These are phyloP conservation scores for Vulpes vulpes DNA, from an alignment of 2,113 vertebrate genomes.

Conservation along the genomic window DNA sequence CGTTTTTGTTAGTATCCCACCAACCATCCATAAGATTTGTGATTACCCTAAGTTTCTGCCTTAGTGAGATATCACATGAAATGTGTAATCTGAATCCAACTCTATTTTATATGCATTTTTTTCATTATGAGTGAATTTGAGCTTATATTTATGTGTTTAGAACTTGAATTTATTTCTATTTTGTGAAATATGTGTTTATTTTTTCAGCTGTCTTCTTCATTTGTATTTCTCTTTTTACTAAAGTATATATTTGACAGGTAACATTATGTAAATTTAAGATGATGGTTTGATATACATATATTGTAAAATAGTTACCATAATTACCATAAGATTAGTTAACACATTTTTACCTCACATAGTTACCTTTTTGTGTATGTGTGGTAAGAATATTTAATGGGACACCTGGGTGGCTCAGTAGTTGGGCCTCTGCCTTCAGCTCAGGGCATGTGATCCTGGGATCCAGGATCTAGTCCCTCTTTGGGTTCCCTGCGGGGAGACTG, in stretches of 20 bases:
- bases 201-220: background rate
- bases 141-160: background rate
- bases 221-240: background rate
- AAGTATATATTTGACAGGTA: background rate
- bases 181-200: background rate
- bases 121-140: background rate
- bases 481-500: too few relatives aligned
- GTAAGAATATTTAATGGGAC: background rate
- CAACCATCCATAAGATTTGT: background rate
- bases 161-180: conserved; percentile 16
- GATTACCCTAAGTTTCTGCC: background rate
- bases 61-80: background rate
- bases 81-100: background rate
- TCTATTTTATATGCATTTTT: background rate
- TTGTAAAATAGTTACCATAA: background rate
- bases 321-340: background rate
- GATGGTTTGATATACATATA: background rate
- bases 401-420: too few relatives aligned
- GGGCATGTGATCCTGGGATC: too few relatives aligned
- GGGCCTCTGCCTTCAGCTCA: too few relatives aligned
- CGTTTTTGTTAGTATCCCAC: background rate
- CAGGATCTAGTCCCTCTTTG: too few relatives aligned
- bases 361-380: background rate
- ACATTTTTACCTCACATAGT: too few relatives aligned
- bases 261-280: background rate